Evolutionary conservation across 2,888 invertebrate species (phyloP).

Genomic region (Coremacera marginata): DNA sequence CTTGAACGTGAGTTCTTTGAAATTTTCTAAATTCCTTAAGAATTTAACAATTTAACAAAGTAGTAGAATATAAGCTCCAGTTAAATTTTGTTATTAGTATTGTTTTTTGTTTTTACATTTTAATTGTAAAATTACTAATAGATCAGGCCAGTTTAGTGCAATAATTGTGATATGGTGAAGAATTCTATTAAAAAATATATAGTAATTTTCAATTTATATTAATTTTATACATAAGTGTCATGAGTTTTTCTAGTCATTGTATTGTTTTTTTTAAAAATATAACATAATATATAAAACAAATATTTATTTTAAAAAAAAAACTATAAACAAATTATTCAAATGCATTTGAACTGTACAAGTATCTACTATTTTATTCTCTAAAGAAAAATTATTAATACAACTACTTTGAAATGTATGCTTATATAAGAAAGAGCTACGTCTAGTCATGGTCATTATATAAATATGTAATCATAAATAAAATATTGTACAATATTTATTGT

Average conservation of each 20-base stretch:
- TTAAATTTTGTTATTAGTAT: conserved; percentile 23
- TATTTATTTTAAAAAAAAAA: neutral
- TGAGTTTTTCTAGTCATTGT: neutral
- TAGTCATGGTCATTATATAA: too few relatives aligned
- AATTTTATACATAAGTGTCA: conserved; percentile 15
- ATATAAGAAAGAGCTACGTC: too few relatives aligned
- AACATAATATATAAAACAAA: neutral
- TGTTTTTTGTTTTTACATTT: conserved; percentile 33
- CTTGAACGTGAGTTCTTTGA: too few relatives aligned
- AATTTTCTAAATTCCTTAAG: too few relatives aligned
- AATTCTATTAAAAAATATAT: conserved; percentile 17
- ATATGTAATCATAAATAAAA: too few relatives aligned
- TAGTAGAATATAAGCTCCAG: conserved; percentile 1
- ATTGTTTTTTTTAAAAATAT: neutral
- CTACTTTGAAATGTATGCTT: too few relatives aligned
- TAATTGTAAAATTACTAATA: conserved; percentile 35
- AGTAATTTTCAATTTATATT: conserved; percentile 31
- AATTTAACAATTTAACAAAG: neutral
- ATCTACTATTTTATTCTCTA: neutral
- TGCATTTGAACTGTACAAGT: conserved; percentile 15
- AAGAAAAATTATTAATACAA: too few relatives aligned
- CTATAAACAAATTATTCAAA: conserved; percentile 10
- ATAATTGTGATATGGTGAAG: conserved; percentile 66
- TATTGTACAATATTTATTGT: neutral
- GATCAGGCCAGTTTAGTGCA: conserved; percentile 67